Evolutionary conservation across 2,888 invertebrate species (phyloP), one percentile per base, ranked within the genome.

Genomic region (Mythimna ferrago): DNA sequence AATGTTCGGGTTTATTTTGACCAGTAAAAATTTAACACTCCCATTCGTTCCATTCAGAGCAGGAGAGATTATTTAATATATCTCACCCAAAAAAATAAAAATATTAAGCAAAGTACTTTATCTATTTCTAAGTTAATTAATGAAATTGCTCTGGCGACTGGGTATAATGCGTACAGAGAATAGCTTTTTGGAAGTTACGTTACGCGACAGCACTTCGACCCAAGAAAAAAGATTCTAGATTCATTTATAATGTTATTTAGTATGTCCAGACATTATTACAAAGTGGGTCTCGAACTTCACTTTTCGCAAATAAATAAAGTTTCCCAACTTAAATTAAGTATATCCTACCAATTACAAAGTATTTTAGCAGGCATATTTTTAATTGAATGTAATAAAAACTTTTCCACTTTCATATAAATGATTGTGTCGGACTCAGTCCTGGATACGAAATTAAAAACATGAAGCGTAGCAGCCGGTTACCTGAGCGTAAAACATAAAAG

Each of bases 361-460:
- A 79, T 44, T 64, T 57, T n/a, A 44, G 26, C 48, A 75, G 58
- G 38, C 35, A 53, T 41, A 76, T 58, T 66, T 66, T 64, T 78
- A 57, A 66, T 58, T 64, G 63, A 71, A 71, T 61, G 16, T 60
- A 78, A 71, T 66, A 48, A 82, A 79, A 78, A 78, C 51, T 78
- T 76, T 76, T 71, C 61, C 71, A 21, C 57, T 78, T 71, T 61
- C 56, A 66, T 64, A 70, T 78, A 66, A 78, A 79, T 65, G 0
- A 78, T 67, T 64, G 71, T 60, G 44, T 54, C 38, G 38, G 16
- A 57, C 66, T 78, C 64, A 38, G 56, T 26, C 16, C 60, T 57
- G 66, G 71, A 71, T 78, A 78, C 67, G 35, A 66, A 78, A 82
- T 80, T 68, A 62, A 80, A 79, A 82, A 80, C 72, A 82, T 80